phyloP scores from a whole-genome alignment of 2,113 vertebrate genomes.

The Thomomys bottae region DNA sequence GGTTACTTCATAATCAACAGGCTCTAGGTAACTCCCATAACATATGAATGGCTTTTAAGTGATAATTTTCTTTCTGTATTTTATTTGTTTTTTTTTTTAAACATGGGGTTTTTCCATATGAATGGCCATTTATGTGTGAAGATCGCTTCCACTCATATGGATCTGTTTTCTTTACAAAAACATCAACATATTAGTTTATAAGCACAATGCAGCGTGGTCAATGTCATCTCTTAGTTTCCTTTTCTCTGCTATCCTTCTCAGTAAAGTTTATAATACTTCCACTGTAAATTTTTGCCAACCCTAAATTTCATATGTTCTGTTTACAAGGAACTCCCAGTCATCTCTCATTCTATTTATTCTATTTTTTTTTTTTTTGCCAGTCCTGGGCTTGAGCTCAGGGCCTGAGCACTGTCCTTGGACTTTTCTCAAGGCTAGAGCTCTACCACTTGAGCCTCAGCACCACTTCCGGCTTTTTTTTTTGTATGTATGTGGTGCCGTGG shows the following conservation, averaged over 20 bases:
- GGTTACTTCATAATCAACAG: neutral
- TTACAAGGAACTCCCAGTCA: neutral
- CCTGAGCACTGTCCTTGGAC: too few species aligned
- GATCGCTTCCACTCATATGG: too few species aligned
- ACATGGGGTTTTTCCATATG: neutral
- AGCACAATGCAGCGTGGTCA: too few species aligned
- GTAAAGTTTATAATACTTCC: conserved; percentile 18
- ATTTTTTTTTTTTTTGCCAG: too few species aligned
- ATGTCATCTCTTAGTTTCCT: neutral
- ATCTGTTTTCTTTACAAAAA: too few species aligned
- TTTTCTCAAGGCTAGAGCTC: too few species aligned
- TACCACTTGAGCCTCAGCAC: too few species aligned
- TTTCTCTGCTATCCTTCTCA: neutral
- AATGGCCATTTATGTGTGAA: too few species aligned
- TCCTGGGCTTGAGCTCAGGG: too few species aligned
- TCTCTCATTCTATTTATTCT: neutral
- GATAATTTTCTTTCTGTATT: neutral
- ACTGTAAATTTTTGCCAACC: neutral
- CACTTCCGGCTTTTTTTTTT: too few species aligned
- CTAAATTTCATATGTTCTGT: conserved; percentile 12
- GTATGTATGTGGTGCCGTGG: too few species aligned
- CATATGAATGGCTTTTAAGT: conserved; percentile 31
- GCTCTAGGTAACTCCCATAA: neutral
- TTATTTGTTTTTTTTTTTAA: conserved; percentile 8
- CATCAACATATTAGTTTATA: too few species aligned